Evolutionary conservation across 2,113 vertebrate species (phyloP).

Genomic region (Rhodinocichla rosea): DNA sequence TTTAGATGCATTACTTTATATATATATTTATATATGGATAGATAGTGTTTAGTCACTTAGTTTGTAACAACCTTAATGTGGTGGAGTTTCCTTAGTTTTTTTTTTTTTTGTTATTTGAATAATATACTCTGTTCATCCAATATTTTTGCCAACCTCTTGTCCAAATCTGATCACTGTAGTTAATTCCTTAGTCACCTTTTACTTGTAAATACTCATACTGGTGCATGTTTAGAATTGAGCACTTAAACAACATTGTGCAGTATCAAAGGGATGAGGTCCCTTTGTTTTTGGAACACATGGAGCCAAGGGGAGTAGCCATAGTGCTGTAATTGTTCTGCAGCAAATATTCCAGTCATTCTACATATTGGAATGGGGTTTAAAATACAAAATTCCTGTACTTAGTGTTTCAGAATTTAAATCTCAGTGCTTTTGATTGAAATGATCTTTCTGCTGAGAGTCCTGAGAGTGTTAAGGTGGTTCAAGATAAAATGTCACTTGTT

Average conservation of each 20-base stretch:
- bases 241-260: neutral
- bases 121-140: neutral
- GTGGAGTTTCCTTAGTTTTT: fast-evolving
- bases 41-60: neutral
- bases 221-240: neutral
- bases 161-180: neutral
- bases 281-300: neutral
- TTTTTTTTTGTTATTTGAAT: neutral
- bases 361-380: neutral
- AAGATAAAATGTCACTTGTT: neutral
- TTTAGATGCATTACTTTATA: neutral
- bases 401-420: neutral
- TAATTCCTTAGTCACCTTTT: neutral
- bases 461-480: neutral
- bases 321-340: neutral
- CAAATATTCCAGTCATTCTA: neutral
- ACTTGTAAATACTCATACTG: neutral
- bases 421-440: neutral
- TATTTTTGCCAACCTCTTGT: neutral
- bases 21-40: no score
- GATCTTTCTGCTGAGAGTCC: neutral
- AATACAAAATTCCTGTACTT: neutral
- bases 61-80: neutral
- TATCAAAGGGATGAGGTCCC: neutral
- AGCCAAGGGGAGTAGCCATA: neutral